Evolutionary conservation across 1,140 invertebrate species (phyloP).

Genomic region (Calliphora vicina): DNA sequence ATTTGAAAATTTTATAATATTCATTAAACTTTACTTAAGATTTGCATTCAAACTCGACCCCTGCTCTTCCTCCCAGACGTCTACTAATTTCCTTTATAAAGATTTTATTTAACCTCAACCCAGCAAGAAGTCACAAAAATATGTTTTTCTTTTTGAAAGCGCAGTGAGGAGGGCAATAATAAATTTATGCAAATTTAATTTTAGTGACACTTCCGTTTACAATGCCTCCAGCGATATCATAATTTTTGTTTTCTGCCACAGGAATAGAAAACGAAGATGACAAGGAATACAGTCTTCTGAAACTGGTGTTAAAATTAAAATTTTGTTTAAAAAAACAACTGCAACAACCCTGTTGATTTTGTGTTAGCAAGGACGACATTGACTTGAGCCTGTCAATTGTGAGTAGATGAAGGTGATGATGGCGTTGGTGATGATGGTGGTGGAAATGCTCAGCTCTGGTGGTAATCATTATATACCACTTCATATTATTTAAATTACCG

Average conservation of each 20-base stretch:
- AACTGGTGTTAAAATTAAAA: conserved; percentile 12
- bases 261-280: background rate
- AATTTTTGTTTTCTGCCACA: background rate
- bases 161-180: background rate
- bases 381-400: conserved; percentile 7
- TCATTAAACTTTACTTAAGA: conserved; percentile 34
- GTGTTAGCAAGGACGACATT: background rate
- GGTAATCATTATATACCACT: conserved; percentile 29
- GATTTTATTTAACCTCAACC: conserved; percentile 30
- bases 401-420: background rate
- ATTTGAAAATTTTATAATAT: conserved; percentile 31
- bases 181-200: conserved; percentile 28
- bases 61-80: background rate
- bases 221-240: conserved; percentile 16
- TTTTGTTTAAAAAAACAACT: background rate
- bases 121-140: conserved; percentile 6
- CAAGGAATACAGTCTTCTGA: background rate
- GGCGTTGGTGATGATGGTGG: background rate
- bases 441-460: background rate
- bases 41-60: background rate
- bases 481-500: conserved; percentile 30
- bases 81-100: conserved; percentile 27
- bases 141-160: background rate
- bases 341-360: background rate
- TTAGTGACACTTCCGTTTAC: conserved; percentile 35